Evolutionary conservation across 1,140 invertebrate genomes (phyloP).

Genomic region (Halotydeus destructor): DNA sequence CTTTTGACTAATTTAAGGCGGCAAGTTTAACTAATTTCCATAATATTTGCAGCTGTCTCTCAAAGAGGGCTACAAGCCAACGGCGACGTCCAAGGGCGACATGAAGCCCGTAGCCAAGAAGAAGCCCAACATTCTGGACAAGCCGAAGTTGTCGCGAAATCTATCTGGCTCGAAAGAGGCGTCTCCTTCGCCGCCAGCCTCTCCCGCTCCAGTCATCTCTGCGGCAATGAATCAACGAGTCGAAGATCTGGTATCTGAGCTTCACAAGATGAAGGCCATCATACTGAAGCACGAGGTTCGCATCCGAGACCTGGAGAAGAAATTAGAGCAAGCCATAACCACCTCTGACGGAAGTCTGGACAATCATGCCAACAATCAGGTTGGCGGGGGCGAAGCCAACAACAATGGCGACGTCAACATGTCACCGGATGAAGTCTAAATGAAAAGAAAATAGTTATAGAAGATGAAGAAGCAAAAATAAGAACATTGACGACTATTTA

Average conservation of each 20-base stretch:
- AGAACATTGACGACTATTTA: too few species aligned
- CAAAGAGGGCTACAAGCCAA: slow-evolving; percentile 31
- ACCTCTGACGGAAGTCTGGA: too few species aligned
- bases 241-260: slow-evolving; percentile 61
- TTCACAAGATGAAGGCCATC: slow-evolving; percentile 72
- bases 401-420: neutral
- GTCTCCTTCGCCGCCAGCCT: slow-evolving; percentile 16
- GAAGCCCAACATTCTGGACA: slow-evolving; percentile 39
- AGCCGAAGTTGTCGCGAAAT: slow-evolving; percentile 21
- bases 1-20: neutral
- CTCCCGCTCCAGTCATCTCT: slow-evolving; percentile 6
- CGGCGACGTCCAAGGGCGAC: slow-evolving; percentile 30
- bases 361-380: too few species aligned
- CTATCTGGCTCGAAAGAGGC: slow-evolving; percentile 9
- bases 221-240: slow-evolving; percentile 23
- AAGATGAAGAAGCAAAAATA: too few species aligned
- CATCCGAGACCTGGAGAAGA: slow-evolving; percentile 45
- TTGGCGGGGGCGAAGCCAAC: too few species aligned
- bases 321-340: slow-evolving; percentile 17
- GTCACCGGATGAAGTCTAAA: slow-evolving; percentile 6
- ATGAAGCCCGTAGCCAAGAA: slow-evolving; percentile 35
- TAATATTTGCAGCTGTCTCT: slow-evolving; percentile 23
- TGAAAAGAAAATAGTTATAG: neutral
- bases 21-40: slow-evolving; percentile 2
- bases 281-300: slow-evolving; percentile 84